Percentiles rank a stretch among this genome's conserved stretches.
Evolutionary conservation across 1,140 invertebrate genomes (phyloP).

Genomic region (Diabrotica virgifera): DNA sequence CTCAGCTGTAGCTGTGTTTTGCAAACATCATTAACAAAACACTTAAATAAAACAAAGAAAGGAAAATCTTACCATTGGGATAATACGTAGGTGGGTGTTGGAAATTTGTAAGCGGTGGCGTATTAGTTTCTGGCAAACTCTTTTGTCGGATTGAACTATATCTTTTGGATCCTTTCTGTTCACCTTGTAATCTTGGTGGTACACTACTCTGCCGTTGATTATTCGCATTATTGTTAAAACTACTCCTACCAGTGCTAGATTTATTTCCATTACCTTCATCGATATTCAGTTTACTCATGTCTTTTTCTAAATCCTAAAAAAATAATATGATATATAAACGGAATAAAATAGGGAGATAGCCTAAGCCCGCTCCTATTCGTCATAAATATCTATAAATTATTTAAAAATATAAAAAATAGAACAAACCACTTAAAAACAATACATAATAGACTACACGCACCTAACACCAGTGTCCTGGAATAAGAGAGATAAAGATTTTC

Average conservation of each 20-base stretch:
- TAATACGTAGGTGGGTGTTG: conserved; percentile 37
- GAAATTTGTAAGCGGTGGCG: conserved; percentile 29
- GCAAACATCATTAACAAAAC: too few species aligned
- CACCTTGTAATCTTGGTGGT: conserved; percentile 53
- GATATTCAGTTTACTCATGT: conserved; percentile 52
- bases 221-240: conserved; percentile 17
- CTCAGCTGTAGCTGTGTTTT: too few species aligned
- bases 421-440: too few species aligned
- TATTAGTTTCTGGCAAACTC: conserved; percentile 47
- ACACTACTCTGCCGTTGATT: conserved; percentile 47
- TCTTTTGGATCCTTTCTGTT: conserved; percentile 51
- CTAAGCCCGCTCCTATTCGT: too few species aligned
- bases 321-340: conserved; percentile 36
- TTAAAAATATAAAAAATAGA: too few species aligned
- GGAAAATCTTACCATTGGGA: conserved; percentile 35
- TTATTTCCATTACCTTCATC: conserved; percentile 41
- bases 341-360: too few species aligned
- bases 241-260: conserved; percentile 45
- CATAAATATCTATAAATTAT: too few species aligned
- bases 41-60: neutral
- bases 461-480: too few species aligned
- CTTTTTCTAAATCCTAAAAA: conserved; percentile 50
- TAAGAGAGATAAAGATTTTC: too few species aligned
- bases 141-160: conserved; percentile 55
- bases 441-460: too few species aligned